These are phyloP conservation scores for Drosophila watanabei DNA, from an alignment of 1,140 invertebrate species.

Conservation along the genomic window DNA sequence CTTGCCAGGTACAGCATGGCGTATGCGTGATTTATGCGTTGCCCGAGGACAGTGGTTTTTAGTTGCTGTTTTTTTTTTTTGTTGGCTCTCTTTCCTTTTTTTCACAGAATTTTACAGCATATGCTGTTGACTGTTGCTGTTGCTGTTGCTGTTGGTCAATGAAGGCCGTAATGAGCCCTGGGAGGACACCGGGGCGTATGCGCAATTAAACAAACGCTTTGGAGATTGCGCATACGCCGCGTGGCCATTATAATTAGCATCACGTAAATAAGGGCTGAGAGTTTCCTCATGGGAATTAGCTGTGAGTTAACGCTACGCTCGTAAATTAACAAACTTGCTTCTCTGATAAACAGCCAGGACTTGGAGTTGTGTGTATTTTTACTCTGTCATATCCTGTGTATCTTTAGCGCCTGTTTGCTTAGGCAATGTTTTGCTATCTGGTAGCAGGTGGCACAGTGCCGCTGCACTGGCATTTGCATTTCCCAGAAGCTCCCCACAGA, in stretches of 20 bases:
- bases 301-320: constrained; percentile 10
- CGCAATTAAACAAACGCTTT: constrained; percentile 30
- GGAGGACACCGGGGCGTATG: constrained; percentile 39
- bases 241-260: constrained; percentile 20
- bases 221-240: constrained; percentile 55
- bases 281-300: constrained; percentile 5
- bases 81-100: not conserved
- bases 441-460: constrained; percentile 24
- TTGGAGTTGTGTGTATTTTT: constrained; percentile 17
- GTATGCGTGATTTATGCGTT: constrained; percentile 51
- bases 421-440: constrained; percentile 19
- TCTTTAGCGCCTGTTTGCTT: constrained; percentile 31
- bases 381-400: constrained; percentile 5
- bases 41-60: constrained; percentile 16
- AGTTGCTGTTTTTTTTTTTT: not conserved
- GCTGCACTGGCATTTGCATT: constrained; percentile 5
- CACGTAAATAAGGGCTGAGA: constrained; percentile 11
- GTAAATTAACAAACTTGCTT: constrained; percentile 47
- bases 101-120: constrained; percentile 1
- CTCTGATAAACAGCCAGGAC: constrained; percentile 7
- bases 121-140: not conserved
- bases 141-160: constrained; percentile 23
- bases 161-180: constrained; percentile 37
- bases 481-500: constrained; percentile 33
- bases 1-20: constrained; percentile 43